phyloP scores from a whole-genome alignment of 92 coral and sea anemone species.

The Muricea muricata region DNA sequence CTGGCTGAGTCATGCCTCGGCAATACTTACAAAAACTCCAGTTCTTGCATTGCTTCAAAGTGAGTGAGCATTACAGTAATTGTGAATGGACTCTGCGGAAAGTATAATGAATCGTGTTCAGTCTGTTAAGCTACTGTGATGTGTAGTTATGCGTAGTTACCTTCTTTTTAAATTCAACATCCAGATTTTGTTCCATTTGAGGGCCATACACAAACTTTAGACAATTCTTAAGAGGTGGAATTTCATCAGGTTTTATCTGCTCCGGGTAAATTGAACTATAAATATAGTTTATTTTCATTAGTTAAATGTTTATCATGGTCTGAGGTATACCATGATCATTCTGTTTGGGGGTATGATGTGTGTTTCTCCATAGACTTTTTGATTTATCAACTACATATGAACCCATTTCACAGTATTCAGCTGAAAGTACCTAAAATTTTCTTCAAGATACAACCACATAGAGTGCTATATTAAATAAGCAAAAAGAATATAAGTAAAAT shows the following conservation, averaged over 20 bases:
- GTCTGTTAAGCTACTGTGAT: no score
- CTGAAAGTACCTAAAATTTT: constrained; percentile 84
- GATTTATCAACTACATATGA: no score
- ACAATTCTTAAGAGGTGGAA: constrained; percentile 79
- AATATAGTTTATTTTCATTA: neutral
- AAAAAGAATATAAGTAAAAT: neutral
- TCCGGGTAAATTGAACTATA: constrained; percentile 27
- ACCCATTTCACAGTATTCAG: no score
- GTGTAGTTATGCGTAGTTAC: no score
- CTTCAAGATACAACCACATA: constrained; percentile 78
- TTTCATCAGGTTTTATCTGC: constrained; percentile 36
- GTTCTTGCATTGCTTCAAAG: constrained; percentile 63
- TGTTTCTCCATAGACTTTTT: no score
- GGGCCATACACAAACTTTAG: constrained; percentile 98
- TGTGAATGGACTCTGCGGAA: constrained; percentile 79
- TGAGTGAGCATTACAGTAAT: constrained; percentile 72
- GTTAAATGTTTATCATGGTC: neutral
- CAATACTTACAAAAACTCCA: constrained; percentile 91
- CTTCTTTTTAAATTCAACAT: constrained; percentile 72
- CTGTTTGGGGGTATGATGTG: no score
- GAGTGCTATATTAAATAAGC: constrained; percentile 72
- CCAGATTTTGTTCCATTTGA: constrained; percentile 67
- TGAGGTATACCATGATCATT: neutral
- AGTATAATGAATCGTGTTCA: no score
- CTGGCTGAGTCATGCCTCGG: no score